Evolutionary conservation across 2,888 invertebrate genomes (phyloP).

Genomic region (Rotaria socialis): DNA sequence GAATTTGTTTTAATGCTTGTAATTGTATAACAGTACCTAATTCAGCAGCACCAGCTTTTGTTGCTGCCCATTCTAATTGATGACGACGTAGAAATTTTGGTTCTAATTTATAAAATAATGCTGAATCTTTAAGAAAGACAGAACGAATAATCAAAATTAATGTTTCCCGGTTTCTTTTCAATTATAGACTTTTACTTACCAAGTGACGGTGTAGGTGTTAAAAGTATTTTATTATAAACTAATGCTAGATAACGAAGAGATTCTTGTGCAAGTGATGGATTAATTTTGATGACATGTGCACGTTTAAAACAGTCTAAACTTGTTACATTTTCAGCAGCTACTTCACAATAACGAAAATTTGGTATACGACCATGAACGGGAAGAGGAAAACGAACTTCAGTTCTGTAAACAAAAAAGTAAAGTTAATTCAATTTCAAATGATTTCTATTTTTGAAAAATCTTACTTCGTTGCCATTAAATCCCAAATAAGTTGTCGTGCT

Average conservation of each 20-base stretch:
- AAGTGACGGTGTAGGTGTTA: slow-evolving; percentile 44
- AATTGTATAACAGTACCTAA: slow-evolving; percentile 37
- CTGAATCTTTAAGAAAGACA: not conserved
- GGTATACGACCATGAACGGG: slow-evolving; percentile 43
- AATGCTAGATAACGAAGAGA: slow-evolving; percentile 37
- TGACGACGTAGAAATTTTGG: slow-evolving; percentile 13
- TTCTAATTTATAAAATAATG: slow-evolving; percentile 35
- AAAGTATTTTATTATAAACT: slow-evolving; percentile 32
- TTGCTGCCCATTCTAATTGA: slow-evolving; percentile 35
- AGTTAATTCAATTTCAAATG: not conserved
- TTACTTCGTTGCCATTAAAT: slow-evolving; percentile 1
- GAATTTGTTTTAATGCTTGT: slow-evolving; percentile 33
- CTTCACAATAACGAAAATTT: slow-evolving; percentile 41
- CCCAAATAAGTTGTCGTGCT: slow-evolving; percentile 15
- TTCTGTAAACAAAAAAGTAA: not conserved
- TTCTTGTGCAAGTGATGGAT: slow-evolving; percentile 44
- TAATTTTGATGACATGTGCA: slow-evolving; percentile 41
- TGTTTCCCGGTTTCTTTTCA: too few relatives aligned
- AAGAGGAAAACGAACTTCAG: slow-evolving; percentile 34
- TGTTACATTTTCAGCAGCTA: slow-evolving; percentile 38
- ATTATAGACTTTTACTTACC: not conserved
- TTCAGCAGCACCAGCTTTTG: slow-evolving; percentile 41
- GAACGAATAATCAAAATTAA: not conserved
- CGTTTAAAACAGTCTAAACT: slow-evolving; percentile 7
- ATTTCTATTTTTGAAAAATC: too few relatives aligned